Evolutionary conservation across 2,113 vertebrate species (phyloP).

Genomic region (Platichthys stellatus): DNA sequence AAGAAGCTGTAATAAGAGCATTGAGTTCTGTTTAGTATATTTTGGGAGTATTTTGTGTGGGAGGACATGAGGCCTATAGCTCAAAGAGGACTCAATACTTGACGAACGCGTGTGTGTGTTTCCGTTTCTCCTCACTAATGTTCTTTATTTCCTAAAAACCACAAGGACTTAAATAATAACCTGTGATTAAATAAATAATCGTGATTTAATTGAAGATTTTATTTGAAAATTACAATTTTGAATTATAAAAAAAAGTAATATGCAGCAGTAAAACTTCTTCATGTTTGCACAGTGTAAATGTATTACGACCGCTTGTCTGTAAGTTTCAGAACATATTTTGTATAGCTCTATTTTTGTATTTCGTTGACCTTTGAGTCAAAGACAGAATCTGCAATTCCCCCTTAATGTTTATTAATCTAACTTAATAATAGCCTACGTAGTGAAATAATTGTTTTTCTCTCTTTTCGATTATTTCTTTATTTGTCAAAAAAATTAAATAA

Average conservation of each 20-base stretch:
- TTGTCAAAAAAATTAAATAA: background rate
- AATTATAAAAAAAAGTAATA: background rate
- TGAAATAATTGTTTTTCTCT: background rate
- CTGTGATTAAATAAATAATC: background rate
- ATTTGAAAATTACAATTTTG: background rate
- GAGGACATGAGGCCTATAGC: slow-evolving; percentile 2
- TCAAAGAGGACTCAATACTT: background rate
- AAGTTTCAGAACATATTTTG: background rate
- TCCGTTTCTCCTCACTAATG: background rate
- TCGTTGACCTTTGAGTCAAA: background rate
- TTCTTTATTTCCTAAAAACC: background rate
- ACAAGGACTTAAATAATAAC: background rate
- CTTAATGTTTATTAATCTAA: too few species aligned
- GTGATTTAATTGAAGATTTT: background rate
- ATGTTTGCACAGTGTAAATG: background rate
- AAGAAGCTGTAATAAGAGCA: background rate
- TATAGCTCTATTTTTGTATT: background rate
- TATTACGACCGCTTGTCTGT: too few species aligned
- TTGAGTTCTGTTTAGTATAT: background rate
- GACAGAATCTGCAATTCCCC: background rate
- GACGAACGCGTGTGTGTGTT: too few species aligned
- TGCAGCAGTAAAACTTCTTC: background rate
- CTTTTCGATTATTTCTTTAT: background rate
- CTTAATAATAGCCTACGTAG: too few species aligned
- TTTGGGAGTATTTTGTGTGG: background rate